Base-by-base conservation (phyloP, 1,140 invertebrate species). In the Caenorhabditis remanei region DNA sequence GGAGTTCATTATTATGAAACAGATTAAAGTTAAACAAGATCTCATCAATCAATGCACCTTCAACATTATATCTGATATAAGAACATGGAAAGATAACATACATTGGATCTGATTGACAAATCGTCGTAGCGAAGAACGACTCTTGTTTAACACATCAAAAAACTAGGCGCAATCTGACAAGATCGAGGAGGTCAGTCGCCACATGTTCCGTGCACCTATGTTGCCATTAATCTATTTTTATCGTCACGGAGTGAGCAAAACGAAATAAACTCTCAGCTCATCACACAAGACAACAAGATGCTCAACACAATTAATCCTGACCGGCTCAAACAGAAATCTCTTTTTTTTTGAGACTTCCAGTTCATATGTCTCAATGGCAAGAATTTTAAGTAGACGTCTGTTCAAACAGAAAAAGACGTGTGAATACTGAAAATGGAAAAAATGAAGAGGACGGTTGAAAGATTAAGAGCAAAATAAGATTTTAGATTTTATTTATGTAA, bases 181-280 rank as follows among this genome's bases (percentile, higher is more conserved):
- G 46, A 53, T 79, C 40, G 9, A 46, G 24, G 46, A 5, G 41
- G 46, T 79, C 71, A 50, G 46, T 79, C 71, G 71, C 43, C 71
- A 79, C 71, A 53, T 79, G 71, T 79, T 79, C 46, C 71, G 71
- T 79, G 43, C 43, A 79, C 7, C 71, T 50, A 79, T 79, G 71
- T 79, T 79, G 71, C 71, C 71, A 79, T 79, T 79, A 79, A 79
- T 79, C 71, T 79, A 79, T 79, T 79, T 79, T 79, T 79, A 79
- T 79, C 46, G 71, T 79, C 65, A 71, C 65, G 8, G 24, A 71
- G 46, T 32, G 43, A 53, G 71, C 46, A 79, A 53, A 79, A 24
- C 46, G 21, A 79, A 50, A 79, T 79, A 79, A 79, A 79, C 21
- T 48, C 71, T 9, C 71, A 79, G 71, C 46, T 79, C 43, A 50